phyloP scores from a whole-genome alignment of 2,113 vertebrate species.

The Hydrochoerus hydrochaeris region DNA sequence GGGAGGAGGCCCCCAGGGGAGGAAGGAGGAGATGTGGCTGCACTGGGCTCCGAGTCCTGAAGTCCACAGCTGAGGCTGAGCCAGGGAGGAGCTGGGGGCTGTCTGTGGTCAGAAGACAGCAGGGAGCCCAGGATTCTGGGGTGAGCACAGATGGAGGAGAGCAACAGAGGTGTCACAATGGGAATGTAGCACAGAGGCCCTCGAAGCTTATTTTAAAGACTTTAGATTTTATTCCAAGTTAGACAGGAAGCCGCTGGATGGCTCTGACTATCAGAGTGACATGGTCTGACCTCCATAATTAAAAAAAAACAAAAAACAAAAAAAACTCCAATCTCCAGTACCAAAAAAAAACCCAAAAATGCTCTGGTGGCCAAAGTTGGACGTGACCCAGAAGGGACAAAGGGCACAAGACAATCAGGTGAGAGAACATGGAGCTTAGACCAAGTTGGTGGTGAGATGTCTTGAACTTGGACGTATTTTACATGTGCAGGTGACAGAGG shows the following conservation, averaged over 20 bases:
- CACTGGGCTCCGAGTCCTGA: not conserved
- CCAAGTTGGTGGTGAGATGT: not conserved
- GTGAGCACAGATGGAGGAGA: not conserved
- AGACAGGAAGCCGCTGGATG: not conserved
- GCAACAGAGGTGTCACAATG: not conserved
- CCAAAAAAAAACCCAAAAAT: not conserved
- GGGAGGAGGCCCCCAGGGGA: not conserved
- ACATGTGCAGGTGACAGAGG: not conserved
- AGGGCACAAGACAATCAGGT: not conserved
- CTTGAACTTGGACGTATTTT: not conserved
- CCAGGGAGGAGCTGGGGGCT: too few relatives aligned
- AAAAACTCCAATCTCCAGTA: not conserved
- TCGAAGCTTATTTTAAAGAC: not conserved
- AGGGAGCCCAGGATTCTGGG: not conserved
- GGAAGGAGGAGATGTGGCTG: not conserved
- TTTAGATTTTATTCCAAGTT: not conserved
- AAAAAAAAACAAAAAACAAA: not conserved
- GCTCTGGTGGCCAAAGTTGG: not conserved
- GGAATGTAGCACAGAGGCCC: accelerated
- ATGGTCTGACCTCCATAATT: not conserved
- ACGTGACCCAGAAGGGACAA: not conserved
- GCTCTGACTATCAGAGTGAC: not conserved
- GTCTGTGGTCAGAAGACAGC: not conserved
- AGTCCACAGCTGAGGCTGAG: not conserved
- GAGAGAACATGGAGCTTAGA: not conserved